Base-by-base conservation (phyloP, 92 coral and sea anemone genomes). In the Blastomussa wellsi region DNA sequence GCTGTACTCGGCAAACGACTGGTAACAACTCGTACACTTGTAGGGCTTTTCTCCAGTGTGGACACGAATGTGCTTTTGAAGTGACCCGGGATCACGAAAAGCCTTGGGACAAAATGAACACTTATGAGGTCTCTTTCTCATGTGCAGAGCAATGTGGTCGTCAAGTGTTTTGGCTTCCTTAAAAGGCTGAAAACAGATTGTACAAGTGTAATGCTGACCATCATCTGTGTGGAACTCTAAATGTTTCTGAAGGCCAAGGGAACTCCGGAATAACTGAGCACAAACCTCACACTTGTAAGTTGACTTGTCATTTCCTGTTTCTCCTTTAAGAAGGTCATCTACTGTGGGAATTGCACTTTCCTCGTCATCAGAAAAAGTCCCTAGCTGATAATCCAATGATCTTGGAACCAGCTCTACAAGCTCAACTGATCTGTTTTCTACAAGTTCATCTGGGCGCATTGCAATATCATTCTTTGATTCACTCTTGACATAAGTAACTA, bases 11-110 rank as follows among this genome's bases (percentile, higher is more conserved):
- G 99, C 99, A 88, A 96, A 96, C 24, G 98, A 96, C 67, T 90
- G 89, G 64, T 83, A 84, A 74, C 96, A 91, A 66, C 92, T 91
- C 29, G 89, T 88, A 51, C 99, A 96, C 67, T 96, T 92, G 79
- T 87, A 96, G 0, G 99, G 99, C 70, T 93, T 95, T 49, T 96
- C 99, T 2, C 99, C 99, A 57, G 99, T 96, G 84, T 96, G 99
- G 20, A 96, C 95, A 5, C 99, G 93, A 31, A 96, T 92, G 87
- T 96, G 99, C 51, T 96, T 96, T 89, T 96, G 99, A 20, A 96
- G 92, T 3, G 99, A 96, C 13, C 99, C 99, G 37, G 99, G 99
- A 68, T 96, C 99, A n/a, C 99, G 90, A 81, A 96, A 96, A 3
- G 99, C 96, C 57, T 96, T 96, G 41, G 98, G 96, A 73, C 99